Conservation (phyloP, 2,888 invertebrate species). For the Crossocerus cetratus region DNA sequence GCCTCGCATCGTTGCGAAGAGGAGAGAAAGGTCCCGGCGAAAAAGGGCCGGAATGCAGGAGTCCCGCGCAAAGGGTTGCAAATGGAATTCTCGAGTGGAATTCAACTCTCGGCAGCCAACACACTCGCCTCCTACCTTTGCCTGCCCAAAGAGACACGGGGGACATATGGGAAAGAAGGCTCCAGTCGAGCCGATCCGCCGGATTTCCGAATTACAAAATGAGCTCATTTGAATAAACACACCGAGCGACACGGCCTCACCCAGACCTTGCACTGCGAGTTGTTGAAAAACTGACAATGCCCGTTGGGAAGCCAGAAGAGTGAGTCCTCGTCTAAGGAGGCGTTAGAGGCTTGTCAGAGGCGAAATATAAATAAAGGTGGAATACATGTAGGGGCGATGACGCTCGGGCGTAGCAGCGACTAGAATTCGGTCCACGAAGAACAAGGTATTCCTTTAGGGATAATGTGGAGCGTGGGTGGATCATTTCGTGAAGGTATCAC, state of each 20-base stretch:
- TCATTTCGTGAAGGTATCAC: slow-evolving; percentile 42
- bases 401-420: slow-evolving; percentile 31
- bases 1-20: no score
- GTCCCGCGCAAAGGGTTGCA: slow-evolving; percentile 6
- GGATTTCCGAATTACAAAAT: slow-evolving; percentile 65
- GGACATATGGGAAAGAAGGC: no score
- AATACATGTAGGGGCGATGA: not conserved
- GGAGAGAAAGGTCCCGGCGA: not conserved
- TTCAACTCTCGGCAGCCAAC: slow-evolving; percentile 39
- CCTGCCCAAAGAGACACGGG: no score
- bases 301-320: slow-evolving; percentile 38
- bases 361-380: slow-evolving; percentile 42
- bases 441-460: slow-evolving; percentile 45
- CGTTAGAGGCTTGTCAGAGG: slow-evolving; percentile 52
- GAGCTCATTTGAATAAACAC: slow-evolving; percentile 67
- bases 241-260: slow-evolving; percentile 48
- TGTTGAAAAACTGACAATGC: slow-evolving; percentile 39
- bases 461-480: slow-evolving; percentile 50
- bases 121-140: slow-evolving; percentile 17
- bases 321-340: slow-evolving; percentile 30
- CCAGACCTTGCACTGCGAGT: no score
- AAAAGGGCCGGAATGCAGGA: slow-evolving; percentile 6
- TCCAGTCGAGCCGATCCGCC: slow-evolving; percentile 31
- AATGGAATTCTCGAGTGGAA: slow-evolving; percentile 48
- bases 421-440: slow-evolving; percentile 29